Evolutionary conservation across 2,888 invertebrate species (phyloP).

Genomic region (Cyrtodaria siliqua): DNA sequence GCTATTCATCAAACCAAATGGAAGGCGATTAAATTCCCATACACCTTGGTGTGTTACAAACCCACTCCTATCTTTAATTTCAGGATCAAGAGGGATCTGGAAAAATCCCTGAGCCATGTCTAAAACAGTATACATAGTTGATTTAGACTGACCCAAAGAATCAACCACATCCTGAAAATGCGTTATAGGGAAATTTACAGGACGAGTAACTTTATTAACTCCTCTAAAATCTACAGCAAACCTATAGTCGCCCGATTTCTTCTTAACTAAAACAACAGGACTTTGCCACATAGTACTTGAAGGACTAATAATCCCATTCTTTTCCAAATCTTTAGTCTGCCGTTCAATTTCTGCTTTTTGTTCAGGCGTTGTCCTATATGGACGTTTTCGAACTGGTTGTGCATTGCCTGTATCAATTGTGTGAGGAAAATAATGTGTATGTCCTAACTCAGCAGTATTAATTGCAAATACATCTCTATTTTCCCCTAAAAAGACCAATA

Average conservation of each 20-base stretch:
- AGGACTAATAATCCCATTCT: conserved; percentile 54
- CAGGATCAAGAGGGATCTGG: conserved; percentile 49
- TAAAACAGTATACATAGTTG: conserved; percentile 35
- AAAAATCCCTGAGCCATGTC: conserved; percentile 60
- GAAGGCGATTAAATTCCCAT: conserved; percentile 52
- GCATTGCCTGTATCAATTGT: conserved; percentile 54
- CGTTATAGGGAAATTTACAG: conserved; percentile 47
- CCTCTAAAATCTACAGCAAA: conserved; percentile 60
- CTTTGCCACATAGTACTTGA: no score
- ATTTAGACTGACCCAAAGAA: conserved; percentile 38
- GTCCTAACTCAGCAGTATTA: conserved; percentile 48
- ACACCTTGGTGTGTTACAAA: conserved; percentile 54
- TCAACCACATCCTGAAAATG: no score
- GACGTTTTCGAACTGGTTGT: no score
- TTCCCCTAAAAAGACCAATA: no score
- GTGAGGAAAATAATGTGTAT: conserved; percentile 47
- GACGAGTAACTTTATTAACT: conserved; percentile 50
- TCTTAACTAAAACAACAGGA: no score
- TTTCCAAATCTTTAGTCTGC: conserved; percentile 53
- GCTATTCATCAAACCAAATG: conserved; percentile 62
- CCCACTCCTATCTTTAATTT: conserved; percentile 52
- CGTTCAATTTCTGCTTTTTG: conserved; percentile 36
- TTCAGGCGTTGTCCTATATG: no score
- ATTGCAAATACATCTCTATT: conserved; percentile 58
- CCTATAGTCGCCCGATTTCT: conserved; percentile 48